Base-by-base conservation (phyloP, 2,113 vertebrate genomes). In the Centropus bengalensis region DNA sequence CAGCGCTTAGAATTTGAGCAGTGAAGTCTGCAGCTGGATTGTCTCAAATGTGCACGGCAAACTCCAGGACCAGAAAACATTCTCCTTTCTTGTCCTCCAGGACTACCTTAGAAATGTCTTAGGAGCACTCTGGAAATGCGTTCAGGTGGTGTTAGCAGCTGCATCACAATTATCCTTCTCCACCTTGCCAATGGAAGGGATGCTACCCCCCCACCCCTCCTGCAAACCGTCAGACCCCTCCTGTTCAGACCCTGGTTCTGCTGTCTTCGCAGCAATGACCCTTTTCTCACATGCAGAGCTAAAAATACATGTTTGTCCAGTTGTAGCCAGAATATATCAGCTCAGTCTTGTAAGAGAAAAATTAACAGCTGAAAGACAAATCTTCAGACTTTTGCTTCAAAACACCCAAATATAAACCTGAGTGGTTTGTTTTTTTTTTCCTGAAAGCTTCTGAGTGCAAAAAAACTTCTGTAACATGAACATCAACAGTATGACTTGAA, bases 401-500 rank as follows among this genome's bases (percentile, higher is more conserved):
- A 74, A 51, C 6, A 3, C 8, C 28, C 59, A 27, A 47, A 55
- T 74, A 40, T 11, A 86, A 91, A 60, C 33, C 45, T 51, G 32
- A 6, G 23, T 84, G 12, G 36, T n/a, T n/a, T n/a, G 36, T 36
- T 36, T 36, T 52, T 38, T 78, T 86, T 85, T 38, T 0, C 33
- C 7, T 14, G 36, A 58, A 82, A 89, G 42, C 55, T 78, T 94
- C 62, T n/a, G 52, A 78, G 84, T 51, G 47, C 68, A 96, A 88
- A 91, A 91, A 75, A 96, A 89, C 80, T 97, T 96, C 86, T 95
- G 55, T 84, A 93, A 96, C 63, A 81, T 58, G 91, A 96, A 84
- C 80, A 74, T 90, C 63, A 58, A 90, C 93, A 93, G 12, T 89
- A 64, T 78, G 97, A 96, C 84, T 91, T 91, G 95, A 97, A 95